These are phyloP conservation scores for Eupristina koningsbergeri DNA, from an alignment of 1,140 invertebrate species.

Conservation along the genomic window DNA sequence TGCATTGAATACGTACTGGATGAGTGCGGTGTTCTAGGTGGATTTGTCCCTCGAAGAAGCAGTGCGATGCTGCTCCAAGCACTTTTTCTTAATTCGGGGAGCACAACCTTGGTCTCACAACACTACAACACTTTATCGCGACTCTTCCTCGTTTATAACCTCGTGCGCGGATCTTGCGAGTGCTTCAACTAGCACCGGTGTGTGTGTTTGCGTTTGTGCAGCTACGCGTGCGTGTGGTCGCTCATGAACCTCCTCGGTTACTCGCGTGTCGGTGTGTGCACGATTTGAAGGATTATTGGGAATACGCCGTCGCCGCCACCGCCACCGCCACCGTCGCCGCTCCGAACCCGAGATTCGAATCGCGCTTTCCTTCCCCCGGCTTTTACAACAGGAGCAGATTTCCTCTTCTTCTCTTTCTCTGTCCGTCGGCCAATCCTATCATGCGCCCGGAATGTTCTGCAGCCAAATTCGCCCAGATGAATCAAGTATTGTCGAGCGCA, in stretches of 20 bases:
- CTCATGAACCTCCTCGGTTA: not conserved
- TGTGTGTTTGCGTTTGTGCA: too few species aligned
- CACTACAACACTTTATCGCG: not conserved
- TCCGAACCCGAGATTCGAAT: not conserved
- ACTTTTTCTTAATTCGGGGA: not conserved
- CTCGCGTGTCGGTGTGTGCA: not conserved
- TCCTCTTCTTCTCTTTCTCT: not conserved
- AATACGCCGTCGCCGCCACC: not conserved
- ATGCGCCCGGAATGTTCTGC: not conserved
- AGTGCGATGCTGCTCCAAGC: not conserved
- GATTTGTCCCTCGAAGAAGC: not conserved
- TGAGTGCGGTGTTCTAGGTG: not conserved
- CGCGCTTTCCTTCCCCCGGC: not conserved
- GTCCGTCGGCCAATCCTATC: not conserved
- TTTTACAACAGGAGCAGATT: not conserved
- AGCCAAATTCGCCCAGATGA: not conserved
- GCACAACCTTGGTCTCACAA: not conserved
- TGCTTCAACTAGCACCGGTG: not conserved
- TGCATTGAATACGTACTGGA: not conserved
- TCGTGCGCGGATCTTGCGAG: not conserved
- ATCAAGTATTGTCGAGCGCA: not conserved
- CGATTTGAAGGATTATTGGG: too few species aligned
- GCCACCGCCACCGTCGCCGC: too few species aligned
- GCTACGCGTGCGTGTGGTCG: not conserved
- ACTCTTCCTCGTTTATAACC: slow-evolving; percentile 1